Conservation (phyloP, 2,888 invertebrate species). For the Clostera curtula region DNA sequence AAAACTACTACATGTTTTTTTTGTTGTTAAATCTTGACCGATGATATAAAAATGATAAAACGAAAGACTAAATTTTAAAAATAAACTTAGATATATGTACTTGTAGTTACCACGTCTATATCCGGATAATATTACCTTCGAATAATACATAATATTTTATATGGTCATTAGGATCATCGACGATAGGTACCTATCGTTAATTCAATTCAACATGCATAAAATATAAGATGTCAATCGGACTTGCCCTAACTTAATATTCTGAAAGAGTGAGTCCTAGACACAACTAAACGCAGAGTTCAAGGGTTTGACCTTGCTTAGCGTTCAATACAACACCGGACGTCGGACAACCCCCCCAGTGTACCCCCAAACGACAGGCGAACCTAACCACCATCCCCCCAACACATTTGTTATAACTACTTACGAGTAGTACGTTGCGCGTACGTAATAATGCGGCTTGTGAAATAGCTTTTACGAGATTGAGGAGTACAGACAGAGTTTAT, state of each 20-base stretch:
- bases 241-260: slow-evolving; percentile 35
- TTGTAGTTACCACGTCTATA: no score
- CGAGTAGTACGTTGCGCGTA: no score
- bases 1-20: no score
- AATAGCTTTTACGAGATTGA: slow-evolving; percentile 23
- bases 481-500: no score
- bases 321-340: slow-evolving; percentile 87
- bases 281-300: slow-evolving; percentile 74
- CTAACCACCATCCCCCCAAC: slow-evolving; percentile 18
- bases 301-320: slow-evolving; percentile 92
- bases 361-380: slow-evolving; percentile 20
- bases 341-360: slow-evolving; percentile 57
- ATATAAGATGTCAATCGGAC: slow-evolving; percentile 29
- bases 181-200: no score
- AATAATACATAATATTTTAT: no score
- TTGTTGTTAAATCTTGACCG: no score
- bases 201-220: slow-evolving; percentile 26
- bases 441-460: slow-evolving; percentile 30
- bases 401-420: slow-evolving; percentile 23
- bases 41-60: no score
- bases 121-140: no score
- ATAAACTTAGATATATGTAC: no score
- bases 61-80: no score
- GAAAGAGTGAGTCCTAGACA: slow-evolving; percentile 36
- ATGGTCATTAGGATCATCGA: no score